Base-by-base conservation (phyloP, 2,888 invertebrate genomes). In the Thumatha senex region DNA sequence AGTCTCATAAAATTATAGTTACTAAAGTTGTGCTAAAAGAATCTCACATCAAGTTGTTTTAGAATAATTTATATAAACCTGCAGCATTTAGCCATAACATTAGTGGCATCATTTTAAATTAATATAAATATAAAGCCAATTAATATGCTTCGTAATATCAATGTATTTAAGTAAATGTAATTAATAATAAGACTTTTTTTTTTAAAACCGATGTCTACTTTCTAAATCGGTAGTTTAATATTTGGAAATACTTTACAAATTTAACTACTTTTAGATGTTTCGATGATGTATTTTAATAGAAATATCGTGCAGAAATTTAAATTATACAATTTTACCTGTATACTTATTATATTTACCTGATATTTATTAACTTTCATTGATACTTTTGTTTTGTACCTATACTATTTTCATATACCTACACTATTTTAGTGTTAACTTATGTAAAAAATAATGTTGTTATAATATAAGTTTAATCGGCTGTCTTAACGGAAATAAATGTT, bases 401-500 rank as follows among this genome's bases (percentile, higher is more conserved):
- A 14, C 48, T 44, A 57, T 54, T 63, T 36, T 56, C n/a, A 33
- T 45, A 48, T 45, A 14, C 30, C 38, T 36, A 45, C 39, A 11
- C 4, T 46, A 35, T 38, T 31, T 34, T 30, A 31, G 38, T 18
- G 34, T 48, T 41, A 45, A 52, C 49, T 34, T 51, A 33, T 46
- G 45, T 43, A 33, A n/a, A 46, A 41, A 48, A 42, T 56, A 38
- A 48, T 60, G 46, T 59, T 46, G 45, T 50, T 58, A 38, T 31
- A 30, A 40, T 46, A 48, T 58, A 58, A 33, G 39, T 53, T 46
- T 51, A 38, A 47, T 49, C 51, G 48, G 63, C 52, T 62, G 67
- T 59, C 52, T 30, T 63, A 67, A 61, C 61, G 53, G 49, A 56
- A 65, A 54, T 63, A 67, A 67, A 65, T 58, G 65, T 67, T 67